Conservation (phyloP, 2,113 vertebrate species). For the Butorides virescens region DNA sequence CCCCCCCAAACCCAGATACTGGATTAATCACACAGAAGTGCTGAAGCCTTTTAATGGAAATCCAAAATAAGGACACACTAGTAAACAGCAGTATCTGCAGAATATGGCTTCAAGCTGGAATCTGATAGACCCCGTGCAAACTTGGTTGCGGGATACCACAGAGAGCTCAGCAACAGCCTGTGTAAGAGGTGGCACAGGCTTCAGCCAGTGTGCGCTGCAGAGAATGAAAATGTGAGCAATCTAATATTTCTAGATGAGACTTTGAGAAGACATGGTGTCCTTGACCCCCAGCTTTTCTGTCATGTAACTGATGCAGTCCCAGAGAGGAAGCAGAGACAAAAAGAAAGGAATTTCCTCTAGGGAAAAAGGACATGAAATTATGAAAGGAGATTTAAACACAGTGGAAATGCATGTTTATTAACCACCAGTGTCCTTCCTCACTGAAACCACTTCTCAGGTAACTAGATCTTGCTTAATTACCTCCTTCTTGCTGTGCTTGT, state of each 20-base stretch:
- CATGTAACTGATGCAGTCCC: neutral
- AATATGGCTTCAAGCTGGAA: neutral
- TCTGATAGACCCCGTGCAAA: neutral
- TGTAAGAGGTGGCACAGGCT: neutral
- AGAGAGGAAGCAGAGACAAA: neutral
- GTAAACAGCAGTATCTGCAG: neutral
- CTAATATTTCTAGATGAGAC: neutral
- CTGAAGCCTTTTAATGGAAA: neutral
- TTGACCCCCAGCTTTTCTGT: neutral
- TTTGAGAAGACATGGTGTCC: neutral
- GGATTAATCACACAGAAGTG: neutral
- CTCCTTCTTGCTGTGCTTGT: neutral
- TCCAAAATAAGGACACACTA: neutral
- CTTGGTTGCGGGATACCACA: neutral
- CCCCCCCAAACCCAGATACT: neutral
- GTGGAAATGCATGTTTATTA: neutral
- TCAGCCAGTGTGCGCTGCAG: neutral
- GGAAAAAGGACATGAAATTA: neutral
- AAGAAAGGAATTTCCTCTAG: neutral
- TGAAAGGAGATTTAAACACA: neutral
- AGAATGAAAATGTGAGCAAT: neutral
- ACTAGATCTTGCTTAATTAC: neutral
- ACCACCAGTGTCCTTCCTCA: neutral
- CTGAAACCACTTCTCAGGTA: neutral
- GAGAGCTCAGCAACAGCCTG: neutral